Conservation (phyloP, 2,113 vertebrate species). For the Malurus alboscapulatus region DNA sequence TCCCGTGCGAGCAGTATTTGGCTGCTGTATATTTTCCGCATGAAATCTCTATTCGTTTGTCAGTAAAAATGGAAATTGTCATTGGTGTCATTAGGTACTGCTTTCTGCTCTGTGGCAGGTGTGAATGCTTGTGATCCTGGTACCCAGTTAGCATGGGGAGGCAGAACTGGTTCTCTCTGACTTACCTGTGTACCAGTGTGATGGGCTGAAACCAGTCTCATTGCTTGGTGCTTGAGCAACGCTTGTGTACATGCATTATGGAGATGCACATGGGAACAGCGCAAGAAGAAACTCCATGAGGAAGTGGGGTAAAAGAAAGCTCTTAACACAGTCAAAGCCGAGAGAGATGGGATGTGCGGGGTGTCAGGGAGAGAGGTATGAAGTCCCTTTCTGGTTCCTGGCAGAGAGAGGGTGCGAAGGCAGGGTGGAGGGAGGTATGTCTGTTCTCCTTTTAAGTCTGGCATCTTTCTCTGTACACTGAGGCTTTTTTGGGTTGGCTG, state of each 20-base stretch:
- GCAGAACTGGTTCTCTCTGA: neutral
- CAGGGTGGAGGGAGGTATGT: accelerated
- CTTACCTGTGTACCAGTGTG: accelerated
- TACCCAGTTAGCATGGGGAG: accelerated
- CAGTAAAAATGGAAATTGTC: neutral
- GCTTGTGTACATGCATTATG: accelerated
- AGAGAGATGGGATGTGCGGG: neutral
- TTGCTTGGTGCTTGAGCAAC: neutral
- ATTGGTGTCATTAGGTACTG: neutral
- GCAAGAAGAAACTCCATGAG: neutral
- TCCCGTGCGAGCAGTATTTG: neutral
- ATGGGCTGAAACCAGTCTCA: neutral
- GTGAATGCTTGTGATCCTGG: neutral
- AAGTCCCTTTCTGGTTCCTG: neutral
- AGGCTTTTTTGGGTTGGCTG: neutral
- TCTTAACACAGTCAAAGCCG: neutral
- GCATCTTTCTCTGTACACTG: neutral
- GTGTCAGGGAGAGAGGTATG: neutral
- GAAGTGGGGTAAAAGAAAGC: neutral
- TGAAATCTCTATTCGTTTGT: neutral
- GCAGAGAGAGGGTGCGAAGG: neutral
- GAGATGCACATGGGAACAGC: neutral
- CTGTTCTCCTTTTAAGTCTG: neutral
- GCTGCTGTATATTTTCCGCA: neutral
- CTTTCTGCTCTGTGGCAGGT: neutral